Base-by-base conservation (phyloP, 1,140 invertebrate species). In the Lanistes nyassanus region DNA sequence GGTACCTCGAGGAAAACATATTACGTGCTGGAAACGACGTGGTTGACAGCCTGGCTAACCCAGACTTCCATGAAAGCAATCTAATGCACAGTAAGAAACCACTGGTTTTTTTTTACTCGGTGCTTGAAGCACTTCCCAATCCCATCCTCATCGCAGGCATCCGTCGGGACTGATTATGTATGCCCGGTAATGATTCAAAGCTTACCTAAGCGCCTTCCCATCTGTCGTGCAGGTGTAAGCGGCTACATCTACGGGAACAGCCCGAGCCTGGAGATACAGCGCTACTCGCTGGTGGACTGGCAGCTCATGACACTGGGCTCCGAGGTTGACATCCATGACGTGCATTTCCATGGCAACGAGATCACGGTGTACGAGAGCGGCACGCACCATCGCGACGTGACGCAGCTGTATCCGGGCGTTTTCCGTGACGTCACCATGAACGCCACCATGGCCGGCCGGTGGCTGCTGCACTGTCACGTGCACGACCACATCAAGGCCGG, bases 301-400 rank as follows among this genome's bases (percentile, higher is more conserved):
- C 85, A 87, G 65, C 68, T 88, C 21, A 74, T 76, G 42, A 47
- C 64, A 3, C 81, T 29, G 79, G 85, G 42, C 39, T 82, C 21
- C 79, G 83, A 34, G 75, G 76, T 9, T 13, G 86, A 87, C 71
- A 76, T 88, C 55, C 85, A 88, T 72, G 82, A 84, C 0, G 80
- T 81, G 6, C 86, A 86, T 72, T 84, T 86, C 68, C 86, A 88
- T 75, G 85, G 83, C 16, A 81, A 85, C 36, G 82, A 83, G 0
- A 79, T 86, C 65, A 21, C 82, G 67, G 75, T 21, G 39, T 60
- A 56, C 11, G 67, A 62, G 16, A 75, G 69, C 11, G 51, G 53
- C 5, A n/a, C 39, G 0, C 76, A 80, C 68, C 47, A 79, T 16
- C 62, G 37, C 2, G 78, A 79, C 64, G 77, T 80, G 6, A 62